phyloP scores from a whole-genome alignment of 2,888 invertebrate genomes.

The Alentia gelatinosa region DNA sequence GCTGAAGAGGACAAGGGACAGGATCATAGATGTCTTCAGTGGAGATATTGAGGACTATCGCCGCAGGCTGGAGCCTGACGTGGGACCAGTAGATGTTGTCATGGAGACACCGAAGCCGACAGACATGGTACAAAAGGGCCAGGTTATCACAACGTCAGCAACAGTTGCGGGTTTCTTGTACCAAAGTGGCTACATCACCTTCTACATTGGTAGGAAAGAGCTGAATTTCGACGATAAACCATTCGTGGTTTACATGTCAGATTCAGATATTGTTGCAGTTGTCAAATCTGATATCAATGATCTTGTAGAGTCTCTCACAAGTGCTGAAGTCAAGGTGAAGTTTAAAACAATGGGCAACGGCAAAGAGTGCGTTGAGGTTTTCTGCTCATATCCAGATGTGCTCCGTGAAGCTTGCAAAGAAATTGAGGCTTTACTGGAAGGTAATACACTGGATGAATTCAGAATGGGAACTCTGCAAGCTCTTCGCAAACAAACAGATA shows the following conservation, averaged over 20 bases:
- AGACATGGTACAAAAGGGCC: slow-evolving; percentile 42
- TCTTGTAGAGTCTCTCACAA: background rate
- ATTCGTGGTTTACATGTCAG: background rate
- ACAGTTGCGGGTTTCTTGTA: slow-evolving; percentile 35
- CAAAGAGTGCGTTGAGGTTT: background rate
- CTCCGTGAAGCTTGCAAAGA: slow-evolving; percentile 17
- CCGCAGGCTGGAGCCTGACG: slow-evolving; percentile 25
- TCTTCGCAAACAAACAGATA: background rate
- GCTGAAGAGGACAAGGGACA: slow-evolving; percentile 34
- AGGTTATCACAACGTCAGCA: slow-evolving; percentile 29
- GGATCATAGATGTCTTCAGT: slow-evolving; percentile 24
- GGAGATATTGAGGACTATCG: slow-evolving; percentile 43
- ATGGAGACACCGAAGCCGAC: slow-evolving; percentile 4
- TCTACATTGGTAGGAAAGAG: slow-evolving; percentile 35
- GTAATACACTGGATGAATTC: background rate
- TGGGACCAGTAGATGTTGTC: slow-evolving; percentile 29
- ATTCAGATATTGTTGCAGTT: background rate
- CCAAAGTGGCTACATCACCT: slow-evolving; percentile 47
- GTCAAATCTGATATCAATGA: slow-evolving; percentile 2
- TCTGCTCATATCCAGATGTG: slow-evolving; percentile 32
- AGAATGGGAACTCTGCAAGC: slow-evolving; percentile 24
- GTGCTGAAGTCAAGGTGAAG: slow-evolving; percentile 31
- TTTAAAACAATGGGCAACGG: background rate
- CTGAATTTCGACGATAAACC: slow-evolving; percentile 37
- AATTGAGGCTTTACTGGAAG: background rate